Evolutionary conservation across 2,113 vertebrate genomes (phyloP).

Genomic region (Himantopus leucocephalus): DNA sequence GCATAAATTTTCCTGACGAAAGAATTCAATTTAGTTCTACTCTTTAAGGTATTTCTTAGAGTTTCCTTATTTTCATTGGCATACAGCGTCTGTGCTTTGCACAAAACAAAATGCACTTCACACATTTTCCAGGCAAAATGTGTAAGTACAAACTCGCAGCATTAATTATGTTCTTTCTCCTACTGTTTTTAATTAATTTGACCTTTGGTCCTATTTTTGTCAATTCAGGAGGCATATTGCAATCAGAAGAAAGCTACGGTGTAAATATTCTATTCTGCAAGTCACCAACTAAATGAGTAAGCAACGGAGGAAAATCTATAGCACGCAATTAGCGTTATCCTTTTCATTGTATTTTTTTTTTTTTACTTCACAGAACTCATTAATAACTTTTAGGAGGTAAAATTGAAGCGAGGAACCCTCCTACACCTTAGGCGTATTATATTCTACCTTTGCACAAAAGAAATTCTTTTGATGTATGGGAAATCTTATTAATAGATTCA

Average conservation of each 20-base stretch:
- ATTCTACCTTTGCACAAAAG: conserved; percentile 19
- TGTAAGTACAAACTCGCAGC: not conserved
- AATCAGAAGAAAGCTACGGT: conserved; percentile 8
- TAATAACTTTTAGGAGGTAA: conserved; percentile 51
- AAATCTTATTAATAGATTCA: conserved; percentile 59
- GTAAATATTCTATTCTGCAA: conserved; percentile 26
- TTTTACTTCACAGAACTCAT: conserved; percentile 15
- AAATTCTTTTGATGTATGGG: conserved; percentile 47
- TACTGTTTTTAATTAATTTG: conserved; percentile 55
- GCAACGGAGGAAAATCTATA: conserved; percentile 40
- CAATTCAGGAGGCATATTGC: conserved; percentile 1
- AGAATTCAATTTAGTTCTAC: not conserved
- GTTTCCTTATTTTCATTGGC: not conserved
- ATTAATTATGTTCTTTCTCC: conserved; percentile 7
- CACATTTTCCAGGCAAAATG: not conserved
- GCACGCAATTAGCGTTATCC: conserved; percentile 31
- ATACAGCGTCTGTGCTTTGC: not conserved
- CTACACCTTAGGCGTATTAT: not conserved
- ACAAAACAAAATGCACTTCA: not conserved
- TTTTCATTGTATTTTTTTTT: not conserved
- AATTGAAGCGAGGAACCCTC: conserved; percentile 29
- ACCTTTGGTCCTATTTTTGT: conserved; percentile 49
- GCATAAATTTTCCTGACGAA: not conserved
- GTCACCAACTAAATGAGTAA: conserved; percentile 25
- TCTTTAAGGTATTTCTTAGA: not conserved